Base-by-base conservation (phyloP, 2,113 vertebrate genomes). In the Lamprotornis superbus region DNA sequence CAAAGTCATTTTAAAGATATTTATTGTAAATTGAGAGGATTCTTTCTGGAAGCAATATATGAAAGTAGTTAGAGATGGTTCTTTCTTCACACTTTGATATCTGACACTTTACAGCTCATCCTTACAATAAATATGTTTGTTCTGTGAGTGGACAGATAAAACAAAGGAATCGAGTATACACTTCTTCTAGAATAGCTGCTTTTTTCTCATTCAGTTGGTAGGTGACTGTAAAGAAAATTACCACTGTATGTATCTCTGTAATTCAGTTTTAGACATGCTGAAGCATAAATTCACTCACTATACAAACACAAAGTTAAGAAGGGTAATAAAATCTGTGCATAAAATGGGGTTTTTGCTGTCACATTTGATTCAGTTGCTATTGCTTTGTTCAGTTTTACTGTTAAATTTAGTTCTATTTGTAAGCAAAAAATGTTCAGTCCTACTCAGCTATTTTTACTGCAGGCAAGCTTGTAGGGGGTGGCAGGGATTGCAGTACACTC, bases 251-350 rank as follows among this genome's bases (percentile, higher is more conserved):
- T 73, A 49, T 61, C n/a, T 78, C 50, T 74, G 33, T 76, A 93
- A 90, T 90, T 92, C 89, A 63, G 64, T 88, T 86, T 92, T 77
- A 94, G 83, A 59, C 33, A 44, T 68, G 17, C 83, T 63, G 83
- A 77, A 89, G 76, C 80, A 89, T 94, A 95, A 94, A 95, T 89
- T 88, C 76, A 63, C 59, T 63, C 81, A 77, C 84, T 91, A 50
- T 83, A 71, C 71, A 83, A 94, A 85, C 68, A 67, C 59, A 20
- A 78, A 92, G 79, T 95, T 96, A 96, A 96, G 79, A 95, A 83
- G 22, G 17, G 53, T 87, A 93, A 85, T 96, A 96, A 96, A 96
- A 28, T 68, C 47, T 74, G 71, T 81, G 91, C 86, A 78, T 97
- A 95, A 96, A 96, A 89, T 50, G 42, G 35, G 27, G 7, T 0